These are phyloP conservation scores for Caprella mutica DNA, from an alignment of 2,888 invertebrate species.

Conservation along the genomic window DNA sequence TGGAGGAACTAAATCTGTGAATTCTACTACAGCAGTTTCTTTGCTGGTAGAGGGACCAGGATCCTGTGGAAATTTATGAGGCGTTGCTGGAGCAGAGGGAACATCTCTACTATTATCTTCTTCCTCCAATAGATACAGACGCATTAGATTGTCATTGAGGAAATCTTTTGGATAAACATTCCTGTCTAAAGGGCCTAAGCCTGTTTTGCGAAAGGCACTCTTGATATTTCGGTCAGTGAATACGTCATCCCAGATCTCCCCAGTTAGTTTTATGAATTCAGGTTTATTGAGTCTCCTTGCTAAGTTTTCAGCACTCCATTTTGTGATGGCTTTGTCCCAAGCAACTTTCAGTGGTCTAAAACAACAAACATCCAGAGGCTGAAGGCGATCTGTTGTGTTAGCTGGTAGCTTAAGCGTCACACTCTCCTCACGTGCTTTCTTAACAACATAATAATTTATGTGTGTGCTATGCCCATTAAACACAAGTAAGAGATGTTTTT, in stretches of 20 bases:
- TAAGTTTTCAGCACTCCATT: not conserved
- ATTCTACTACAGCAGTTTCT: no score
- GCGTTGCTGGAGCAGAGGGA: not conserved
- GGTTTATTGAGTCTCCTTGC: not conserved
- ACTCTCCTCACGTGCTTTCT: not conserved
- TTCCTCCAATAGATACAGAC: not conserved
- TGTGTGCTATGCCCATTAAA: slow-evolving; percentile 10
- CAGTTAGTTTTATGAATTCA: not conserved
- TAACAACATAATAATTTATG: not conserved
- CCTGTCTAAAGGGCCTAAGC: not conserved
- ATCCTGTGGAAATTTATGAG: not conserved
- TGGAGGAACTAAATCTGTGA: no score
- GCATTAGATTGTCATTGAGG: not conserved
- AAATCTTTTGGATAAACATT: not conserved
- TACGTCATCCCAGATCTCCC: not conserved
- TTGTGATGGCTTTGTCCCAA: not conserved
- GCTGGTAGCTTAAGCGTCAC: not conserved
- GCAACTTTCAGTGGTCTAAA: not conserved
- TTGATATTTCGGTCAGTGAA: not conserved
- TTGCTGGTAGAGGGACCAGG: not conserved
- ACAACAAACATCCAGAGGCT: slow-evolving; percentile 3
- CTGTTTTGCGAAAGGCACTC: slow-evolving; percentile 3
- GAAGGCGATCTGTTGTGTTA: not conserved
- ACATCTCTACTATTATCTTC: not conserved
- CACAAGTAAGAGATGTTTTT: not conserved